phyloP scores from a whole-genome alignment of 2,797 vertebrate species.

The Eutrigla gurnardus region DNA sequence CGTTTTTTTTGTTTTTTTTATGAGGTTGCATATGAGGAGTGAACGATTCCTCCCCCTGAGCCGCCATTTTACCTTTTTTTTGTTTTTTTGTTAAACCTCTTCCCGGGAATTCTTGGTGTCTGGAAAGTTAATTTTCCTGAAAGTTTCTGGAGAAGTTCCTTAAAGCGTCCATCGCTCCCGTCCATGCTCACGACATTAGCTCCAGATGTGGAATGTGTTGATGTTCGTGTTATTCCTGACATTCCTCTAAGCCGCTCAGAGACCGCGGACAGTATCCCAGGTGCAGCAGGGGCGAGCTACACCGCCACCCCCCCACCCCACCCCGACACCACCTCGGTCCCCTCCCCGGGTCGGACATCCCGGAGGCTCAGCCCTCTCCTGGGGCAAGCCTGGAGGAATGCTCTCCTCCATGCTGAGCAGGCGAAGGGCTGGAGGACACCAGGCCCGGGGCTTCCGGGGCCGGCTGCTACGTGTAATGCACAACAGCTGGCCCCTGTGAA shows the following conservation, averaged over 20 bases:
- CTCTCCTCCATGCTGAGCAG: constrained; percentile 72
- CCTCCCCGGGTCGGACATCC: constrained; percentile 29
- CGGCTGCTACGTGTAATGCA: constrained; percentile 79
- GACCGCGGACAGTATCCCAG: constrained; percentile 76
- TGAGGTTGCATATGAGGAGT: constrained; percentile 39
- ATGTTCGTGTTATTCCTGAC: constrained; percentile 83
- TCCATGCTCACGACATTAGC: constrained; percentile 71
- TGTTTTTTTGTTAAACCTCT: constrained; percentile 29
- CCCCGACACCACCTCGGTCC: constrained; percentile 36
- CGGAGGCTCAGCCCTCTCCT: constrained; percentile 52
- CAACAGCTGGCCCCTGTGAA: constrained; percentile 84
- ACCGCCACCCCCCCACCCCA: no score
- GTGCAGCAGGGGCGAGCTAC: constrained; percentile 66
- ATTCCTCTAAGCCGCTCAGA: constrained; percentile 72
- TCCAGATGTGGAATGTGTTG: constrained; percentile 86
- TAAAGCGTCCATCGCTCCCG: constrained; percentile 48
- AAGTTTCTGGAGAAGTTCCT: constrained; percentile 44
- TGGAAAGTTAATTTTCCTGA: constrained; percentile 60
- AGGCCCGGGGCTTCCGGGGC: constrained; percentile 76
- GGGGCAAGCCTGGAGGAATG: constrained; percentile 67
- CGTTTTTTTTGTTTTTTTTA: constrained; percentile 48
- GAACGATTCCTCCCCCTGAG: constrained; percentile 40
- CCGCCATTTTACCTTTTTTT: constrained; percentile 51
- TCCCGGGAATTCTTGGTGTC: constrained; percentile 20
- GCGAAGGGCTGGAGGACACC: constrained; percentile 71